Base-by-base conservation (phyloP, 2,888 invertebrate species). In the Adelphocoris suturalis region DNA sequence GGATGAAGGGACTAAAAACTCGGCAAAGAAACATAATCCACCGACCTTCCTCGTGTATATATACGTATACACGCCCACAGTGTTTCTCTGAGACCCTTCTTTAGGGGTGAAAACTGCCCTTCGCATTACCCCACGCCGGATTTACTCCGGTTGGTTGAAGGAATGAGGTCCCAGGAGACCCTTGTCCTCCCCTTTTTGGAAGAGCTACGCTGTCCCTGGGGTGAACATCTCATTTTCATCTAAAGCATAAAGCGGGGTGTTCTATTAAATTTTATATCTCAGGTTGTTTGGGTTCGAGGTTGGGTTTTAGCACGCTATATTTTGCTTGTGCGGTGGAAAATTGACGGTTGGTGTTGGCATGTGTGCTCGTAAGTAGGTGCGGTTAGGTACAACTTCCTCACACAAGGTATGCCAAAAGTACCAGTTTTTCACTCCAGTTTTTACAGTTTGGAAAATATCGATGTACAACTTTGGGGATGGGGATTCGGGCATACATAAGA, bases 151-250 rank as follows among this genome's bases (percentile, higher is more conserved):
- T 68, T 27, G 23, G 68, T 27, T 68, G 68, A 68, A 68, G 68
- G 68, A 68, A 68, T 68, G 68, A 68, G 68, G 68, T 68, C 68
- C 68, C 68, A 27, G 27, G 68, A 23, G 68, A 23, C 68, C 68
- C 57, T 57, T 57, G 16, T 0, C 57, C 27, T 68, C 68, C 68
- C 68, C 68, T 68, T 61, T 61, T 16, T 27, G 68, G 23, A 19
- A 11, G 23, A 68, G 57, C 16, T 57, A 57, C n/a, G 1, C 57
- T n/a, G 57, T 57, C 68, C 23, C 68, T 23, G 11, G 68, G 27
- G 68, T 23, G 9, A 68, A 68, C n/a, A 19, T 27, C 19, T 68
- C 68, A 23, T 68, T 27, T 68, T 68, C 68, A 68, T 27, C 23
- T 68, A 23, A 23, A 68, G 68, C 68, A n/a, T 57, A n/a, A n/a